Evolutionary conservation across 2,797 vertebrate species (phyloP), one percentile per base, ranked within the genome.

Genomic region (Melanotaenia parkinsoni): DNA sequence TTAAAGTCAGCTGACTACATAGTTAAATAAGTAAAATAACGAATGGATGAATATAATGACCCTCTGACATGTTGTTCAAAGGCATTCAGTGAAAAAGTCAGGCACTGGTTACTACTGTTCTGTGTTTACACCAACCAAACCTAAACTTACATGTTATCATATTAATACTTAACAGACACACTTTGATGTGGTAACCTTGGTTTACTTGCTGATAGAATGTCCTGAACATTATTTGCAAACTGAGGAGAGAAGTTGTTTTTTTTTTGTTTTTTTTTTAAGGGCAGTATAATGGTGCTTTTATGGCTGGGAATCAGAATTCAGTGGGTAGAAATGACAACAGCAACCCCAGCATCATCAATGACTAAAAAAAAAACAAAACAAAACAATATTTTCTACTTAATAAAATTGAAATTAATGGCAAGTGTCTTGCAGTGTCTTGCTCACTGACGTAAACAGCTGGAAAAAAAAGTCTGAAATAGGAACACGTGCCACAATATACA

Each of bases 401-500:
- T 8, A 11, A 54, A 28, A 14, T 1, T 6, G 24, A 54, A 26
- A 54, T 54, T 12, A 26, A 24, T 26, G 13, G 24, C 26, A 54
- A 54, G 26, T 2, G 26, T 14, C 9, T 50, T n/a, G 47, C 4
- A 5, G 20, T 22, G 47, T 50, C 13, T 26, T 54, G 24, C n/a
- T 54, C 12, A 28, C 24, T 14, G 26, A 54, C 24, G 14, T 54
- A 54, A 28, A 28, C 14, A 28, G 51, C 24, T 12, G 13, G 12
- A 51, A 26, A 54, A 28, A 30, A 56, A 56, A 30, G 16, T 16
- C 13, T 7, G 14, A 73, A 80, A 74, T 47, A 14, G 43, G 3
- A 3, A n/a, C 57, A 58, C 33, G 58, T 80, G 77, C 74, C 67
- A 86, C 73, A 68, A 75, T 54, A 84, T 94, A 95, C 73, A 97